A percentile compares a stretch with the other conserved stretches of the same genome.
These are phyloP conservation scores for Ptilonorhynchus violaceus DNA, from an alignment of 2,113 vertebrate genomes.

Conservation along the genomic window DNA sequence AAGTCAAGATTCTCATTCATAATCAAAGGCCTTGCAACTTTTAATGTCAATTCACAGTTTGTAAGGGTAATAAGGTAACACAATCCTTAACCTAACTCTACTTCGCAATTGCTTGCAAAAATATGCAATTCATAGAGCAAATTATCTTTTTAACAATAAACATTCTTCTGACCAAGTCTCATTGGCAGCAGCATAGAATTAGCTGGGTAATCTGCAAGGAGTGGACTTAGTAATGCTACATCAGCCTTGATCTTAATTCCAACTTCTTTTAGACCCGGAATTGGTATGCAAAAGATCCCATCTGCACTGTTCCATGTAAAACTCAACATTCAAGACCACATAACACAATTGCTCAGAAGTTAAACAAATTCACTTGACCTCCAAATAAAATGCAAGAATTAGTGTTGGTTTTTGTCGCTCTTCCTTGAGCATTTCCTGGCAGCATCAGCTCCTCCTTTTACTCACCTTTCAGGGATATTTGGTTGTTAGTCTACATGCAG, in stretches of 20 bases:
- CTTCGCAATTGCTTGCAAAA: neutral
- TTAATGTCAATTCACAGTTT: neutral
- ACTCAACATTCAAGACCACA: neutral
- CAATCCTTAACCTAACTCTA: neutral
- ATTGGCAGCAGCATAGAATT: neutral
- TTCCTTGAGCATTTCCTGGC: neutral
- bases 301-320: neutral
- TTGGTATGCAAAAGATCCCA: neutral
- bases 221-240: neutral
- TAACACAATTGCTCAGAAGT: neutral
- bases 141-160: neutral
- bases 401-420: neutral
- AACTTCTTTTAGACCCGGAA: neutral
- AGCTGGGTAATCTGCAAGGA: neutral
- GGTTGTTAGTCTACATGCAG: neutral
- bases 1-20: neutral
- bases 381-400: neutral
- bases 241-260: neutral
- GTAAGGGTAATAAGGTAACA: neutral
- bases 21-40: neutral
- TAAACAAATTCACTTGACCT: neutral
- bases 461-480: neutral
- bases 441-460: neutral
- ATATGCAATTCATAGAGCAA: neutral
- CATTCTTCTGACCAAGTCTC: neutral